Percentiles rank a stretch among this genome's conserved stretches.
These are phyloP conservation scores for Ispidina picta DNA, from an alignment of 2,797 vertebrate genomes.

Conservation along the genomic window DNA sequence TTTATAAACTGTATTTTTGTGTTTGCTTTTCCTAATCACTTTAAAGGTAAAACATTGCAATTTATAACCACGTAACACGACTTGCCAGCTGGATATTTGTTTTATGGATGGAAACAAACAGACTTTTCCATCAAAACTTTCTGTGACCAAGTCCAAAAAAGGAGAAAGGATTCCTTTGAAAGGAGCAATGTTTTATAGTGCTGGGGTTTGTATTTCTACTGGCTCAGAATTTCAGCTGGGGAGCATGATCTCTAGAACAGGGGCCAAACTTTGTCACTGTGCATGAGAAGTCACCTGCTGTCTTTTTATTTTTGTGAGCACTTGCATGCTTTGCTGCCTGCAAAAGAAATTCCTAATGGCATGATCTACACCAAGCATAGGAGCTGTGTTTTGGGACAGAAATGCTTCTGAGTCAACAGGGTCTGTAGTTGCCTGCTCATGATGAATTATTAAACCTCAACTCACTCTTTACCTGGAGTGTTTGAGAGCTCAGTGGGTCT, in stretches of 20 bases:
- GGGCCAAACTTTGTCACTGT: not conserved
- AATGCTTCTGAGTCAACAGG: not conserved
- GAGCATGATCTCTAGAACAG: not conserved
- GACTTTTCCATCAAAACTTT: not conserved
- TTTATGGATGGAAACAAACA: conserved; percentile 10
- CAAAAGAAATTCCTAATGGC: not conserved
- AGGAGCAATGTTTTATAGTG: not conserved
- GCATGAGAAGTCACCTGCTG: not conserved
- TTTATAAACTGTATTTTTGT: conserved; percentile 55
- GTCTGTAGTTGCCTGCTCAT: not conserved
- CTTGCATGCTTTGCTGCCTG: conserved; percentile 9
- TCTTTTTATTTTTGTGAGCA: not conserved
- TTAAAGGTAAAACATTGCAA: conserved; percentile 4
- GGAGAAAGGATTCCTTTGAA: not conserved
- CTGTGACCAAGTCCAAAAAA: not conserved
- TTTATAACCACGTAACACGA: not conserved
- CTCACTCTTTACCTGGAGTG: not conserved
- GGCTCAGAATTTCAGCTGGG: not conserved
- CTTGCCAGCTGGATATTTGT: conserved; percentile 8
- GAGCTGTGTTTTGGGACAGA: not conserved
- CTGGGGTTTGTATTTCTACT: not conserved
- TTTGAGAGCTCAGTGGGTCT: not conserved
- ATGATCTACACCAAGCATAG: not conserved
- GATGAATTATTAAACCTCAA: not conserved
- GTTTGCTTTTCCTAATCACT: conserved; percentile 55